A percentile compares a stretch with the other conserved stretches of the same genome.
Evolutionary conservation across 2,888 invertebrate species (phyloP).

Genomic region (Drepana falcataria): DNA sequence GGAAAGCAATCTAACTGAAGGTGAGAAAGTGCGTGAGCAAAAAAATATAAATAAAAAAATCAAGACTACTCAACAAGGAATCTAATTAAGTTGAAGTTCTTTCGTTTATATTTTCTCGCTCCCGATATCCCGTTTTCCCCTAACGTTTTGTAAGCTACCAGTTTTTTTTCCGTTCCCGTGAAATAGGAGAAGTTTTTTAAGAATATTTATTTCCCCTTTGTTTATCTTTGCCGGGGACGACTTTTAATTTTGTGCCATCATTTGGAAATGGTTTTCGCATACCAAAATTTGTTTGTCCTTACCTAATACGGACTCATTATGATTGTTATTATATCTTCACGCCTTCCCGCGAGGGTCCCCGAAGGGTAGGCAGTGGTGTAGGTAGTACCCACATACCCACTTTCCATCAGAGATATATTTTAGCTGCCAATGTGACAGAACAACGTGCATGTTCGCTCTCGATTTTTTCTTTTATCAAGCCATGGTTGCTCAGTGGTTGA

Average conservation of each 20-base stretch:
- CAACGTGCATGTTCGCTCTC: no score
- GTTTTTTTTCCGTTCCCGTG: constrained; percentile 11
- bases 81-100: constrained; percentile 53
- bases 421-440: no score
- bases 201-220: constrained; percentile 22
- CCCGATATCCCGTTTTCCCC: constrained; percentile 22
- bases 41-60: constrained; percentile 35
- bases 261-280: neutral
- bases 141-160: constrained; percentile 7
- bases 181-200: constrained; percentile 21
- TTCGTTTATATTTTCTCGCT: constrained; percentile 28
- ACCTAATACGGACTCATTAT: no score
- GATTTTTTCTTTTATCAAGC: no score
- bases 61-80: constrained; percentile 31
- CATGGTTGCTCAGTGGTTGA: no score
- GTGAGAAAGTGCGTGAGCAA: constrained; percentile 39
- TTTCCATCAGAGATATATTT: no score
- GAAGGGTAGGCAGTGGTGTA: no score
- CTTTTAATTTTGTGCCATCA: constrained; percentile 7
- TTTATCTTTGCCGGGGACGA: constrained; percentile 13
- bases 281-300: neutral
- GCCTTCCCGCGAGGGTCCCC: no score
- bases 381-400: no score
- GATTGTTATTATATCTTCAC: no score
- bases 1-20: constrained; percentile 40